Evolutionary conservation across 2,888 invertebrate genomes (phyloP).

Genomic region (Gasteruption jaculator): DNA sequence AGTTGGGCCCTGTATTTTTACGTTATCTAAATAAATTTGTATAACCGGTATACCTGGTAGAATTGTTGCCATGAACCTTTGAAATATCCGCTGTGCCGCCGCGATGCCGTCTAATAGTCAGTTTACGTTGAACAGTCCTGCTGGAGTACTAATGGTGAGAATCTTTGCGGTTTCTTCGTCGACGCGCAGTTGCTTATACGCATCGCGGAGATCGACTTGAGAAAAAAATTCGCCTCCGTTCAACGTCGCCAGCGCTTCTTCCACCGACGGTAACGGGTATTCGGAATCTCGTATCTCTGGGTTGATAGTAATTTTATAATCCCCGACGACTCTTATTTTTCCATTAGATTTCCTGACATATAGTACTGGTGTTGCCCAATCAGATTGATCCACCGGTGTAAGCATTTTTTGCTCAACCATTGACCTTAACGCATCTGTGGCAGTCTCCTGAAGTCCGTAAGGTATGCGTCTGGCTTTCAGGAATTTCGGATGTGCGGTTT

Average conservation of each 20-base stretch:
- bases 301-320: neutral
- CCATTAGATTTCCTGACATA: neutral
- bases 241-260: neutral
- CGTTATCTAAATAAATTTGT: neutral
- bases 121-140: neutral
- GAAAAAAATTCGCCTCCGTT: constrained; percentile 26
- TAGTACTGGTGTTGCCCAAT: constrained; percentile 4
- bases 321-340: constrained; percentile 1
- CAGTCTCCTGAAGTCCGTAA: neutral
- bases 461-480: neutral
- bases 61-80: neutral
- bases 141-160: neutral
- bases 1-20: neutral
- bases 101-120: neutral
- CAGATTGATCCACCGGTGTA: neutral
- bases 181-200: constrained; percentile 25
- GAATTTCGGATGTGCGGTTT: neutral
- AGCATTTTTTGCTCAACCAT: neutral
- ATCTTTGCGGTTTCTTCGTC: constrained; percentile 17
- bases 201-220: constrained; percentile 26
- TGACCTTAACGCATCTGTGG: neutral
- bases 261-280: constrained; percentile 1
- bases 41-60: neutral
- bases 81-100: neutral
- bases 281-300: neutral